Base-by-base conservation (phyloP, 2,888 invertebrate genomes). In the Ormia ochracea region DNA sequence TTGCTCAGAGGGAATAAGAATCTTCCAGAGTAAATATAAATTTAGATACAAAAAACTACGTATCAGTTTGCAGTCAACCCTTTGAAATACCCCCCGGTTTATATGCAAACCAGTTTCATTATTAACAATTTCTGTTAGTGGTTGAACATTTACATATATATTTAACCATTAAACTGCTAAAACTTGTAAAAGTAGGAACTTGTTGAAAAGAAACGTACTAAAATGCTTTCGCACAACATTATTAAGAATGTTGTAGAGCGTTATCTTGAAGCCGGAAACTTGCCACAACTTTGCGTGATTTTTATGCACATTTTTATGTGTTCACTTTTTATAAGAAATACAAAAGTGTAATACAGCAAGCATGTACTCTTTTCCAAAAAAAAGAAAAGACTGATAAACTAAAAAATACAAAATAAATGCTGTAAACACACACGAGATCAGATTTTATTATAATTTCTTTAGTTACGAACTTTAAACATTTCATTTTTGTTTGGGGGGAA, bases 211-310 rank as follows among this genome's bases (percentile, higher is more conserved):
- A 50, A 14, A n/a, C 7, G 9, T 45, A n/a, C 33, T 28, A 17
- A 66, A 74, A 56, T 58, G 50, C 10, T 17, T 52, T 52, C 74
- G 38, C 65, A 65, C 50, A 76, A 63, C 54, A 48, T 63, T 76
- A 38, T 69, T 69, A 48, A 66, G 41, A 74, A 56, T 69, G 48
- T 63, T 56, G 36, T 17, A 48, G 21, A 21, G 75, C 38, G 38
- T 69, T 77, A 52, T 65, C 52, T 28, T 48, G 23, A 65, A 70
- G 59, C 66, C 77, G 43, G 43, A 72, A 78, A 78, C 43, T 66
- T 72, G 72, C 77, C 70, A 78, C 72, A 78, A 78, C 52, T 72
- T 66, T 74, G 74, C 66, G 66, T 74, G 66, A 58, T 66, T 66
- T 66, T 66, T 41, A 52, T 41, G 52, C 9, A 41, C 9, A 28